Evolutionary conservation across 2,113 vertebrate genomes (phyloP), one percentile per base, ranked within the genome.

Genomic region (Falcunculus frontatus): DNA sequence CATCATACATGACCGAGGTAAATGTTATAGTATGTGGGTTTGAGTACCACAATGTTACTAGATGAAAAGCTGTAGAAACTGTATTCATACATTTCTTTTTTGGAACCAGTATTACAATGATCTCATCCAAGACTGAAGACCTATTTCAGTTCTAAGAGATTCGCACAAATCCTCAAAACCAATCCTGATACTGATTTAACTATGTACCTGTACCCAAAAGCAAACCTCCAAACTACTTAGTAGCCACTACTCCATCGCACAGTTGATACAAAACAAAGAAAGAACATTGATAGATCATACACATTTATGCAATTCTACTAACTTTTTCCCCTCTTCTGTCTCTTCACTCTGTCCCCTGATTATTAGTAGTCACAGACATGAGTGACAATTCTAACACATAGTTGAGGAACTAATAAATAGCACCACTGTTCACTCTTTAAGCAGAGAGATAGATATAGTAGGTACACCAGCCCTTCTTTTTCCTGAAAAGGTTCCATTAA

Each of bases 1-100:
- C 18, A 41, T 35, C 26, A 26, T 3, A 21, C 0, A 1, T 35
- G 22, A 63, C 13, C 2, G 9, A 75, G 30, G 9, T 50, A 27
- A 22, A 62, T 17, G 23, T 14, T 49, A 26, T 7, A 33, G 33
- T 22, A 52, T 3, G 5, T 47, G 33, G 22, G 30, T 37, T 70
- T 9, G 21, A 50, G 8, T n/a, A n/a, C 7, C 8, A 33, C 1
- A 4, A 16, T 13, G 8, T 32, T 63, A 70, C 23, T 22, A 78
- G n/a, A 64, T 1, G 4, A 62, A 81, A 86, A 81, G 23, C 23
- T 64, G 14, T 8, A 68, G 32, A 47, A 60, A 67, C 42, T 6
- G 0, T 35, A 67, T 68, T 53, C 7, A 33, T 11, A 11, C 4
- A 33, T 44, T 39, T 69, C 47, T 39, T 49, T 62, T 88, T 49